These are phyloP conservation scores for Protaetia brevitarsis DNA, from an alignment of 1,140 invertebrate species.

Conservation along the genomic window DNA sequence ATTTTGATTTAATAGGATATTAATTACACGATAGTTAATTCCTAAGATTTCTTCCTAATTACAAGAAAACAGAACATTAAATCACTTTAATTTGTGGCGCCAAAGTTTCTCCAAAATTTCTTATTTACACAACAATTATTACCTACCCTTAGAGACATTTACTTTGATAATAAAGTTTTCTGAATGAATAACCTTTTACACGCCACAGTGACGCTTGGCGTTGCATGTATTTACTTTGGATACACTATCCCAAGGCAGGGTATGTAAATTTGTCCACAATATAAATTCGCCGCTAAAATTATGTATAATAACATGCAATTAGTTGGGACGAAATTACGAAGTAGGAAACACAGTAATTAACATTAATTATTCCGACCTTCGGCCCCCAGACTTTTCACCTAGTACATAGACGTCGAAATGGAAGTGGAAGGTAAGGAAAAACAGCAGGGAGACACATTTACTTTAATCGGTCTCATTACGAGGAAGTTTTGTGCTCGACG, in stretches of 20 bases:
- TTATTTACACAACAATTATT: too few relatives aligned
- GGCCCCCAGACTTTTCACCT: not conserved
- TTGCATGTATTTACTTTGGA: not conserved
- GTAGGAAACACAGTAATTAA: slow-evolving; percentile 5
- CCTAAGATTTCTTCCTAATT: too few relatives aligned
- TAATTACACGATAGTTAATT: too few relatives aligned
- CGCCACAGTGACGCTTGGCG: not conserved
- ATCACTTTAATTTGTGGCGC: too few relatives aligned
- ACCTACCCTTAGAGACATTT: not conserved
- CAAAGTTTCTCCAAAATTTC: too few relatives aligned
- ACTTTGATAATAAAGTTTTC: slow-evolving; percentile 1
- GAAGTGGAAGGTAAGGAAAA: not conserved
- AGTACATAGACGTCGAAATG: slow-evolving; percentile 2
- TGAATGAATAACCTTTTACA: not conserved
- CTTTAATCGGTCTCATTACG: slow-evolving; percentile 1
- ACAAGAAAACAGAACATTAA: too few relatives aligned
- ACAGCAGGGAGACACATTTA: not conserved
- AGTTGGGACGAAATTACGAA: slow-evolving; percentile 11
- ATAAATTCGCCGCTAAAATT: slow-evolving; percentile 1
- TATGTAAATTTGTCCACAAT: slow-evolving; percentile 4
- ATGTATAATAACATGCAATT: slow-evolving; percentile 17
- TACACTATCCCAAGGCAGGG: not conserved
- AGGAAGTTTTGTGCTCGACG: not conserved
- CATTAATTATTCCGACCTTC: slow-evolving; percentile 10
- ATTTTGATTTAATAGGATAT: too few relatives aligned